Evolutionary conservation across 2,113 vertebrate genomes (phyloP).

Genomic region (Nycticryphes semicollaris): DNA sequence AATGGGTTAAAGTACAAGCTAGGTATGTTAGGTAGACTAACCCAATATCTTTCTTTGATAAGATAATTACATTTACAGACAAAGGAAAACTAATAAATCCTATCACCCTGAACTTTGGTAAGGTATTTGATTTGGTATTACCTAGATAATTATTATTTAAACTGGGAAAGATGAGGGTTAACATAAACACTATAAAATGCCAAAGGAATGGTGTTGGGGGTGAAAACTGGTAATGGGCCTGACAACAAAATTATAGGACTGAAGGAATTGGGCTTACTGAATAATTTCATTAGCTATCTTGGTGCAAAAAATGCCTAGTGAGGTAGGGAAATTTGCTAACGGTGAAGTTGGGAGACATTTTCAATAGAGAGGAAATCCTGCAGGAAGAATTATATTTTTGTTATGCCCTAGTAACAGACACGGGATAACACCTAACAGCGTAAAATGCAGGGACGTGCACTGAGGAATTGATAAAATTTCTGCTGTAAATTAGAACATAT

Average conservation of each 20-base stretch:
- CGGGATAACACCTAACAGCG: neutral
- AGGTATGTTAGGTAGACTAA: neutral
- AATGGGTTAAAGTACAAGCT: neutral
- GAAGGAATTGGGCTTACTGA: neutral
- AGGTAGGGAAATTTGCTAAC: neutral
- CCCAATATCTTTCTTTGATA: neutral
- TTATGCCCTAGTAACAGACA: neutral
- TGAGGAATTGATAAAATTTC: neutral
- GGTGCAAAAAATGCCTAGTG: neutral
- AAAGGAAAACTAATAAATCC: conserved; percentile 10
- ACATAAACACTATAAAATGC: neutral
- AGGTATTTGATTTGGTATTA: neutral
- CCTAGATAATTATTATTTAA: neutral
- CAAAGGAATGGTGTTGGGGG: neutral
- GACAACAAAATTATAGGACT: neutral
- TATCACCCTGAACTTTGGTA: conserved; percentile 46
- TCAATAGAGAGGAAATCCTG: neutral
- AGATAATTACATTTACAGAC: neutral
- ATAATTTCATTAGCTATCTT: neutral
- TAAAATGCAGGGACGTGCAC: neutral
- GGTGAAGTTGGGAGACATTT: neutral
- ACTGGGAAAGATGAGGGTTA: neutral
- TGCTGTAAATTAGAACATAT: neutral
- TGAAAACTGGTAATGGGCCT: neutral
- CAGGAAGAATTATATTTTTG: neutral